Evolutionary conservation across 2,888 invertebrate genomes (phyloP).

Genomic region (Listrodromus nycthemerus): DNA sequence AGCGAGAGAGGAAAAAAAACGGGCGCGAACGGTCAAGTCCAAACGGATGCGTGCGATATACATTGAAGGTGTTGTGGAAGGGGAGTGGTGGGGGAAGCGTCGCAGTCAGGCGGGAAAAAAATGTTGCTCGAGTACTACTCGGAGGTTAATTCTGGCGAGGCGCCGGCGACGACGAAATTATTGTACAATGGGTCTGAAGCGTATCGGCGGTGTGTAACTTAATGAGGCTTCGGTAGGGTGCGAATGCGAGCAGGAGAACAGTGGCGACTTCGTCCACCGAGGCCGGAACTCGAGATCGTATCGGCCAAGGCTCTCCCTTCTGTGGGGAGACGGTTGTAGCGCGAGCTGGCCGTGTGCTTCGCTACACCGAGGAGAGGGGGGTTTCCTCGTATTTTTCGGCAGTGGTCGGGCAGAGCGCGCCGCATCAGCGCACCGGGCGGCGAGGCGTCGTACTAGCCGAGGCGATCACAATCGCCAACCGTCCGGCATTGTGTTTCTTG

Average conservation of each 20-base stretch:
- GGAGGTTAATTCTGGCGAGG: not conserved
- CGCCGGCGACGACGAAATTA: constrained; percentile 3
- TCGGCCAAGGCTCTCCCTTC: constrained; percentile 1
- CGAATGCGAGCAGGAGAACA: constrained; percentile 1
- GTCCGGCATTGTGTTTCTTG: not conserved
- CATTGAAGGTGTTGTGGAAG: not conserved
- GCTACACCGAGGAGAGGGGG: not conserved
- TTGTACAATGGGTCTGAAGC: not conserved
- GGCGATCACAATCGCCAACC: constrained; percentile 5
- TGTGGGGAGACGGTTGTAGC: constrained; percentile 2
- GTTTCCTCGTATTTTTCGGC: constrained; percentile 2
- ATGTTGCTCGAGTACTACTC: not conserved
- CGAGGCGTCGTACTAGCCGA: not conserved
- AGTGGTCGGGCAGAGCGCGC: not conserved
- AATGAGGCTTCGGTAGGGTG: constrained; percentile 14
- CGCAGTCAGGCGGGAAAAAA: not conserved
- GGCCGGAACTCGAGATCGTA: constrained; percentile 11
- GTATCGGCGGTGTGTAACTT: not conserved
- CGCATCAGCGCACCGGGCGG: not conserved
- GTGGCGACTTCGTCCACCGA: constrained; percentile 7
- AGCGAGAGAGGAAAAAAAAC: not conserved
- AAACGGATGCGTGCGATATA: constrained; percentile 5
- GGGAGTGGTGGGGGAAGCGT: too few relatives aligned
- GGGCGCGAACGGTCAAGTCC: constrained; percentile 8
- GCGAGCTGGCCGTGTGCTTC: not conserved